phyloP scores from a whole-genome alignment of 2,113 vertebrate species.

The Maylandia zebra region DNA sequence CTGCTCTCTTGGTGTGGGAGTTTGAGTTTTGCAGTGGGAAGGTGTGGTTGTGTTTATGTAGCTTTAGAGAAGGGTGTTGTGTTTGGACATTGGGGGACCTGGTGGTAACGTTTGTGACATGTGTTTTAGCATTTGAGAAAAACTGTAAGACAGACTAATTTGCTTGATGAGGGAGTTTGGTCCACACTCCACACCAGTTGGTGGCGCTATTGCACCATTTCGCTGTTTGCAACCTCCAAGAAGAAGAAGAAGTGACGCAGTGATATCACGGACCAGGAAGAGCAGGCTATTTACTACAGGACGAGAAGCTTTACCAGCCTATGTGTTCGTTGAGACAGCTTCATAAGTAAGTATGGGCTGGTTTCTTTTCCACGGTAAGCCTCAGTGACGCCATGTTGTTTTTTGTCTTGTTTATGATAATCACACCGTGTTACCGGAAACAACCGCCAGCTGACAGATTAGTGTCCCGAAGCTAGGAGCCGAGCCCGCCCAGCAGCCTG shows the following conservation, averaged over 20 bases:
- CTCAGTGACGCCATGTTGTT: not conserved
- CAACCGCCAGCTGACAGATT: not conserved
- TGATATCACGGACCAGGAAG: not conserved
- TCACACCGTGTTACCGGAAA: not conserved
- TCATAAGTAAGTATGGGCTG: not conserved
- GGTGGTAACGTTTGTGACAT: too few relatives aligned
- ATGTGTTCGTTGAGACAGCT: not conserved
- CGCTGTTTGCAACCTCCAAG: not conserved
- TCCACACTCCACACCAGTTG: not conserved
- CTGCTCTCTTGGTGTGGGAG: too few relatives aligned
- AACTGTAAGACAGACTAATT: not conserved
- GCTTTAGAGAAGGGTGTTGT: too few relatives aligned
- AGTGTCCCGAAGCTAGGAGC: slow-evolving; percentile 21
- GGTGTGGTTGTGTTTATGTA: too few relatives aligned
- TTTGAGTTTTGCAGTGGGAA: too few relatives aligned
- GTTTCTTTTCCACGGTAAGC: not conserved
- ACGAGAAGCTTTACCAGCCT: not conserved
- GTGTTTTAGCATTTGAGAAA: too few relatives aligned
- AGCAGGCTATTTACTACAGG: not conserved
- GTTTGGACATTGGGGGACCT: too few relatives aligned
- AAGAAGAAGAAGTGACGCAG: not conserved
- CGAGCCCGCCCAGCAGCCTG: not conserved
- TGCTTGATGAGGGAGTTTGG: accelerated
- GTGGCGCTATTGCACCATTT: not conserved
- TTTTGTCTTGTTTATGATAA: accelerated